Evolutionary conservation across 2,797 vertebrate species (phyloP), one percentile per base, ranked within the genome.

Genomic region (Poecilia wingei): DNA sequence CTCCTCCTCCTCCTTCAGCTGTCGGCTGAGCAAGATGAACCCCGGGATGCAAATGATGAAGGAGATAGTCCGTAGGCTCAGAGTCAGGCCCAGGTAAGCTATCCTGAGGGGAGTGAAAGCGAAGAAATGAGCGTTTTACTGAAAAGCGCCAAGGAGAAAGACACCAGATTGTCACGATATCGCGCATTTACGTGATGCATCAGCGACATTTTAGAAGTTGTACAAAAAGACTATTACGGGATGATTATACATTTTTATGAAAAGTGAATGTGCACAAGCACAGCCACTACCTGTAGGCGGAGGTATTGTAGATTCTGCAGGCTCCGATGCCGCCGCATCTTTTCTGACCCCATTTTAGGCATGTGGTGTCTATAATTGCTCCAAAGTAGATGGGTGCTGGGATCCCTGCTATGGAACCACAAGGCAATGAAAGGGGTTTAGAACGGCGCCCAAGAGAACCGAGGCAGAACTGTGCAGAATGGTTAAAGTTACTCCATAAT

Each of bases 301-400:
- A 92, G 33, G 91, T 94, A 91, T 98, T 94, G 83, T 92, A 99
- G 45, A 98, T 95, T 59, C 97, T 93, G 74, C 98, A 97, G 0
- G 97, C 95, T 76, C 98, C 97, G 72, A 94, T 93, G 10, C 93
- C 95, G 18, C 95, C 95, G 82, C 97, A 98, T 76, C 93, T 95
- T 85, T 95, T 95, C 70, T 92, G 94, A 87, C 94, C 94, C 98
- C 94, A 96, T 74, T 97, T 98, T 82, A 99, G 93, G 92, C 98
- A 99, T 1, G 97, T 97, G 2, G 94, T 96, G 85, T 99, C 98
- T 79, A 98, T 96, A 88, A 98, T 94, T 33, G 95, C 94, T 81
- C 98, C 96, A 88, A 98, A 97, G 85, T 94, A 96, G 84, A 96
- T 96, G 41, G 95, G 94, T 14, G 94, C 95, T 22, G 95, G 95